A percentile compares a stretch with the other conserved stretches of the same genome.
phyloP scores from a whole-genome alignment of 2,113 vertebrate species.

The Thamnaconus septentrionalis region DNA sequence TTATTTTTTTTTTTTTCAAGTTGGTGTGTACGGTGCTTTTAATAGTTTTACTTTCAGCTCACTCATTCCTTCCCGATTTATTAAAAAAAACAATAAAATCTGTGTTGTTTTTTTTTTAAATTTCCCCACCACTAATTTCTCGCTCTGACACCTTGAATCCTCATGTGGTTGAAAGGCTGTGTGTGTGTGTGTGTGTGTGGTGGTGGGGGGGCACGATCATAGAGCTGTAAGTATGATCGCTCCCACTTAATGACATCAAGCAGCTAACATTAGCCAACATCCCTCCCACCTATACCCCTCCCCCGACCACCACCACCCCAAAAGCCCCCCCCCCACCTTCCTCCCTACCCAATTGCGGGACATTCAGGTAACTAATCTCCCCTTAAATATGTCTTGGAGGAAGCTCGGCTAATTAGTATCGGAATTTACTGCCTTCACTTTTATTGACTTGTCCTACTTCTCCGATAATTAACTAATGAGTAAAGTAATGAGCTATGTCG shows the following conservation, averaged over 20 bases:
- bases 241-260: conserved; percentile 63
- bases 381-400: conserved; percentile 99
- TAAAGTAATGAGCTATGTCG: conserved; percentile 99
- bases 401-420: conserved; percentile 99
- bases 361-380: conserved; percentile 97
- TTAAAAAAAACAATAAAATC: background rate
- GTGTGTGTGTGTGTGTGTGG: conserved; percentile 7
- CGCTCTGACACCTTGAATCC: conserved; percentile 11
- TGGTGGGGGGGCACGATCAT: too few species aligned
- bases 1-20: background rate
- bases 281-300: conserved; percentile 17
- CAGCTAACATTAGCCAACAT: conserved; percentile 68
- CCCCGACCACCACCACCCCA: background rate
- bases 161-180: conserved; percentile 11
- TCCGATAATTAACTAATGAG: conserved; percentile 99
- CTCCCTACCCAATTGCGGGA: conserved; percentile 85
- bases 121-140: background rate
- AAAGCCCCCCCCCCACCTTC: conserved; percentile 13
- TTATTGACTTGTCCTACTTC: conserved; percentile 99
- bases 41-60: background rate
- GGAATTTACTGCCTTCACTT: conserved; percentile 99
- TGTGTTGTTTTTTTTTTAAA: background rate
- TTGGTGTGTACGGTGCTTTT: background rate
- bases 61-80: too few species aligned
- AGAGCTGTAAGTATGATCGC: conserved; percentile 14